Base-by-base conservation (phyloP, 2,888 invertebrate species). In the Drosophila rubida region DNA sequence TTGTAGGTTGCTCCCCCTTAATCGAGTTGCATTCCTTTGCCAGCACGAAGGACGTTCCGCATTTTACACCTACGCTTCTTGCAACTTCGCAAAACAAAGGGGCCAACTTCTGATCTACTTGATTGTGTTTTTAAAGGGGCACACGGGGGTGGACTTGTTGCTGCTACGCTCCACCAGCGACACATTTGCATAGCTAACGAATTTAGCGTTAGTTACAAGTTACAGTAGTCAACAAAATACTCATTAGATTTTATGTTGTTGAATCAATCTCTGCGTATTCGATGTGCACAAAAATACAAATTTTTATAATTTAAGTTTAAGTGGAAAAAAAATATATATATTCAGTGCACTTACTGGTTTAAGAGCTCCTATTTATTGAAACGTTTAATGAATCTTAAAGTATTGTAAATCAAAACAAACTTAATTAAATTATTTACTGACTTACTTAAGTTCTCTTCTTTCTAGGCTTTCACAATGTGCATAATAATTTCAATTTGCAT, bases 41-140 rank as follows among this genome's bases (percentile, higher is more conserved):
- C 50, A 4, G 16, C 22, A 53, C 70, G 66, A 79, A 88, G 82
- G 88, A 82, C 80, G 88, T 64, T 84, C 66, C 63, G 58, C 62
- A 71, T 68, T 69, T 80, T 75, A 77, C 83, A 87, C 83, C 83
- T 86, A 87, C 88, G 75, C 76, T n/a, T 16, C 4, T 50, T 16
- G 1, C 37, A n/a, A 16, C 9, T 22, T 8, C 37, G n/a, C 35
- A 22, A 23, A 22, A 23, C 6, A 19, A 27, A 14, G 27, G 39
- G 23, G 30, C 11, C 1, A 5, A 45, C n/a, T 23, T 25, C 50
- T 58, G 37, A 50, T 66, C 46, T 11, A 51, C 7, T 65, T 77
- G 57, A 50, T 60, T 39, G 16, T 32, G 6, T 25, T 30, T 25
- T 30, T 35, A 6, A 9, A 16, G 27, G 14, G 4, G 25, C 0